These are phyloP conservation scores for Acipenser oxyrinchus DNA, from an alignment of 2,797 vertebrate species.

Conservation along the genomic window DNA sequence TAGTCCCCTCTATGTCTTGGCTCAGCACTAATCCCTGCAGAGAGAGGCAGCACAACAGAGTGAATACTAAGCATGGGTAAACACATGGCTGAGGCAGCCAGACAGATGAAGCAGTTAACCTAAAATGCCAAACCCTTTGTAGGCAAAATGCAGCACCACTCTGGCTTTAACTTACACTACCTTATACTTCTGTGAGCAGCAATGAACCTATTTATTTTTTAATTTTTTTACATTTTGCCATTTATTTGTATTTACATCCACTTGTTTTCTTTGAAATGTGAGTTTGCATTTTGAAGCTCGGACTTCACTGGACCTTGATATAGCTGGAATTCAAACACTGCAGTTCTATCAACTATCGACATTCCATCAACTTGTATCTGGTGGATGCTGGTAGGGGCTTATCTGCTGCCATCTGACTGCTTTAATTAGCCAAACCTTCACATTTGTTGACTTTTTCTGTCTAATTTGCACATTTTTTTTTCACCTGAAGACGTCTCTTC, in stretches of 20 bases:
- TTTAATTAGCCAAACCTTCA: constrained; percentile 15
- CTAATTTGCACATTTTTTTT: background rate
- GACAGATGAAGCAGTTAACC: background rate
- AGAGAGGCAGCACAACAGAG: background rate
- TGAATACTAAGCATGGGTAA: background rate
- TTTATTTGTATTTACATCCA: no score
- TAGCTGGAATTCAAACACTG: background rate
- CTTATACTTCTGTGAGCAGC: no score
- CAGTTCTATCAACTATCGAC: constrained; percentile 3
- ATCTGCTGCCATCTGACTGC: background rate
- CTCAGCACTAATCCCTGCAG: background rate
- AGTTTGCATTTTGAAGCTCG: no score
- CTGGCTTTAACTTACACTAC: background rate
- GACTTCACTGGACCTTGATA: no score
- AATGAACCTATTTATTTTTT: no score
- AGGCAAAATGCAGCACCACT: background rate
- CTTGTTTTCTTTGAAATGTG: no score
- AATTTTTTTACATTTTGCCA: no score
- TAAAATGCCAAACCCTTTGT: background rate
- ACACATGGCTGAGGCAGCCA: constrained; percentile 1
- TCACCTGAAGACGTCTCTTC: no score
- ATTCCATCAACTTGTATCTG: background rate
- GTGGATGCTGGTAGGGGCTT: constrained; percentile 6
- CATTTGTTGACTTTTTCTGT: background rate
- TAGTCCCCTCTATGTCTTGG: background rate